These are phyloP conservation scores for Xenopus tropicalis DNA, from an alignment of 2,113 vertebrate genomes.

Conservation along the genomic window UCB_Xtro_10.0 CM004445.2:138194501-138195000, in stretches of 20 bases:
- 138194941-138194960: not conserved
- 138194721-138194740: conserved; percentile 45
- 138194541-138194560: no score
- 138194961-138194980: no score
- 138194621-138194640: not conserved
- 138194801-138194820: conserved; percentile 74
- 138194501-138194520: no score
- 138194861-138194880: conserved; percentile 4
- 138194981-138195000: no score
- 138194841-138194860: not conserved
- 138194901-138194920: no score
- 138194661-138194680: no score
- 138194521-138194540: no score
- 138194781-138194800: conserved; percentile 73
- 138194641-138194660: not conserved
- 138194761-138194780: conserved; percentile 79
- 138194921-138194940: not conserved
- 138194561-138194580: no score
- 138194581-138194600: no score
- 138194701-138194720: no score
- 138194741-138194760: conserved; percentile 85
- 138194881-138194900: not conserved
- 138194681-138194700: no score
- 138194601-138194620: no score
- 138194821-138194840: conserved; percentile 39